A percentile compares a stretch with the other conserved stretches of the same genome.
Conservation (phyloP, 2,113 vertebrate species). For the Anas platyrhynchos region DNA sequence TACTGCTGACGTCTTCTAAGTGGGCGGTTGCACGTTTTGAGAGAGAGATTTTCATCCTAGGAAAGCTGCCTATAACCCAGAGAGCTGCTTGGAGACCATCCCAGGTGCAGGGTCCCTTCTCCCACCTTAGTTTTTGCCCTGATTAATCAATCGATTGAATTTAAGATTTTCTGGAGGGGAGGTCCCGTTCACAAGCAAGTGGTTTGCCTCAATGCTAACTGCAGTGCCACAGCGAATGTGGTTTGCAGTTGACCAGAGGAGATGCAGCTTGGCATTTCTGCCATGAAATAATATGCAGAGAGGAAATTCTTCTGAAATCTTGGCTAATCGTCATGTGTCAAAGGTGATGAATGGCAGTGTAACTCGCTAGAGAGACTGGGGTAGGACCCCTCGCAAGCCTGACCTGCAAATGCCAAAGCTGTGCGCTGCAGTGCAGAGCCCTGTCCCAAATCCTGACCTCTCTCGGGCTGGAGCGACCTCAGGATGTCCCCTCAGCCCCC, state of each 20-base stretch:
- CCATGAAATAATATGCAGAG: not conserved
- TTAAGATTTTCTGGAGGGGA: not conserved
- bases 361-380: no score
- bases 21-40: not conserved
- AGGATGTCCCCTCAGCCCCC: not conserved
- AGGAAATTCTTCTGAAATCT: not conserved
- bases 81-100: not conserved
- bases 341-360: no score
- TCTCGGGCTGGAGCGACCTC: rapidly evolving
- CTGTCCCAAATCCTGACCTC: not conserved
- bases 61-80: not conserved
- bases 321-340: not conserved
- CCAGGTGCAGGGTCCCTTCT: not conserved
- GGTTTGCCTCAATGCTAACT: not conserved
- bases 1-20: not conserved
- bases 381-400: not conserved
- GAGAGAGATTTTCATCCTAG: not conserved
- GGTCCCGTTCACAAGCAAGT: not conserved
- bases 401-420: not conserved
- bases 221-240: not conserved
- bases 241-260: not conserved
- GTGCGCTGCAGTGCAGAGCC: no score
- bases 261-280: not conserved
- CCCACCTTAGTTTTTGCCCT: not conserved
- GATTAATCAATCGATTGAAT: rapidly evolving